phyloP scores from a whole-genome alignment of 2,888 invertebrate genomes.

The Lasioglossum marginatum region DNA sequence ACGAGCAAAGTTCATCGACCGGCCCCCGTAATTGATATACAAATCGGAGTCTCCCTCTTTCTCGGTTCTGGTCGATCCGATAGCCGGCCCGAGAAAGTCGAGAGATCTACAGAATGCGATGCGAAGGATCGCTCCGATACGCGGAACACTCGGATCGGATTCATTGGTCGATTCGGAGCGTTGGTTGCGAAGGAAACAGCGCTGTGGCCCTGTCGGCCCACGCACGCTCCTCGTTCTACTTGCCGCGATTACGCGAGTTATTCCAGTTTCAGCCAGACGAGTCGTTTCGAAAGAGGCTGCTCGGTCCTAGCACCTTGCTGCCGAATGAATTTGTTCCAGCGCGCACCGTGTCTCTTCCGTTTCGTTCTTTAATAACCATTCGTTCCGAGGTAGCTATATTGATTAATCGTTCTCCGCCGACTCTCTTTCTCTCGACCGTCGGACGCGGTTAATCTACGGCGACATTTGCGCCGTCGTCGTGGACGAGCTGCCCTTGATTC shows the following conservation, averaged over 20 bases:
- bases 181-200: neutral
- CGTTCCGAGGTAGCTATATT: constrained; percentile 1
- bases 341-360: neutral
- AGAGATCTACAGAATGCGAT: neutral
- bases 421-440: neutral
- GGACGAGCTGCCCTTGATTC: neutral
- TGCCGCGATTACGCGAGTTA: neutral
- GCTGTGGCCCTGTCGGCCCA: neutral
- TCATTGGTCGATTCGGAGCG: neutral
- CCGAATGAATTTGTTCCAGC: neutral
- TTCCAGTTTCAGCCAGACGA: neutral
- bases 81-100: neutral
- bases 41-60: constrained; percentile 39
- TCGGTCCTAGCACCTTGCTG: constrained; percentile 9
- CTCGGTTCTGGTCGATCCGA: neutral
- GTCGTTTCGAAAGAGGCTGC: neutral
- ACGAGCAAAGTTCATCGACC: constrained; percentile 55
- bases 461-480: constrained; percentile 33
- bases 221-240: constrained; percentile 20
- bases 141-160: neutral
- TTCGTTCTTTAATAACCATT: neutral
- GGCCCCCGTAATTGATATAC: constrained; percentile 41
- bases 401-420: neutral
- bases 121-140: neutral
- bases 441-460: constrained; percentile 36